Percentiles rank a stretch among this genome's conserved stretches.
These are phyloP conservation scores for Himalopsyche kuldschensis DNA, from an alignment of 2,888 invertebrate species.

Conservation along the genomic window DNA sequence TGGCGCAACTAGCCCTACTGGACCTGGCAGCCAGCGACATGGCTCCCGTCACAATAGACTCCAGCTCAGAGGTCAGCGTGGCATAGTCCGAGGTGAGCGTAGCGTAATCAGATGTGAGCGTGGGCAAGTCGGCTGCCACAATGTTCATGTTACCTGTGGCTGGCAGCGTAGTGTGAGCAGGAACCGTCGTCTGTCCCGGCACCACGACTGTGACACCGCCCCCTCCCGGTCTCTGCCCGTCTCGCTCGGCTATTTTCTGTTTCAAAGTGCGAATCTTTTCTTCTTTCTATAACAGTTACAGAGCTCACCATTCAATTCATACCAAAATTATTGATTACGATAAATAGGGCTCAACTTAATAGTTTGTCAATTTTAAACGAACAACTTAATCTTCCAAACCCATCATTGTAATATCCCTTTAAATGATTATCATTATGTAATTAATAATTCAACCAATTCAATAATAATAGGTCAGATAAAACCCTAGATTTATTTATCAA, in stretches of 20 bases:
- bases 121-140: slow-evolving; percentile 74
- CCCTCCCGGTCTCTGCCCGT: slow-evolving; percentile 56
- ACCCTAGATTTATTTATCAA: too few species aligned
- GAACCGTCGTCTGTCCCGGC: slow-evolving; percentile 37
- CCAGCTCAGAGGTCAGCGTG: slow-evolving; percentile 63
- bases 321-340: too few species aligned
- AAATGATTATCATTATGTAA: too few species aligned
- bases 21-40: slow-evolving; percentile 75
- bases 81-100: slow-evolving; percentile 78
- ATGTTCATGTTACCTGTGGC: slow-evolving; percentile 67
- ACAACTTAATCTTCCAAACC: too few species aligned
- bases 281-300: slow-evolving; percentile 69
- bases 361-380: too few species aligned
- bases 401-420: too few species aligned
- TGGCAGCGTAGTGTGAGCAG: slow-evolving; percentile 52
- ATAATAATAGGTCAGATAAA: too few species aligned
- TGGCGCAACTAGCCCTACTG: slow-evolving; percentile 70
- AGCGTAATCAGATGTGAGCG: slow-evolving; percentile 74
- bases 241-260: slow-evolving; percentile 78
- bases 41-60: slow-evolving; percentile 68
- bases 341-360: too few species aligned
- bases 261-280: slow-evolving; percentile 83
- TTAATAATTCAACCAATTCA: too few species aligned
- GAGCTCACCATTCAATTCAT: too few species aligned
- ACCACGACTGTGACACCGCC: slow-evolving; percentile 23